Conservation (phyloP, 2,113 vertebrate genomes). For the Ranitomeya imitator region DNA sequence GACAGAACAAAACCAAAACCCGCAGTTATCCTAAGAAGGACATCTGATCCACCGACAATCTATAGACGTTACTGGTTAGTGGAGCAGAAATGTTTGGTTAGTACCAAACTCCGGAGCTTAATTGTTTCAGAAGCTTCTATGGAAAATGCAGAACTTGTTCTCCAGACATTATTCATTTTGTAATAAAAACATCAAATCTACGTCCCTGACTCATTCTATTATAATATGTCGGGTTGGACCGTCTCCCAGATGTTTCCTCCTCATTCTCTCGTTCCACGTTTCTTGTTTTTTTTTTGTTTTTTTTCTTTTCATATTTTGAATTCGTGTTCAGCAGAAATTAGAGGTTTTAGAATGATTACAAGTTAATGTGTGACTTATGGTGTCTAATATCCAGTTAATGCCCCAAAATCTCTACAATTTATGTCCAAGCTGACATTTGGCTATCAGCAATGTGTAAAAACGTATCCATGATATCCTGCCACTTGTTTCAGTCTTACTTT, state of each 20-base stretch:
- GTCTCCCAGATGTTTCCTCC: conserved; percentile 72
- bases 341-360: conserved; percentile 55
- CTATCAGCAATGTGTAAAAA: conserved; percentile 30
- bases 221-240: conserved; percentile 56
- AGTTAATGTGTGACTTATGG: conserved; percentile 46
- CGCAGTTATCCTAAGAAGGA: conserved; percentile 39
- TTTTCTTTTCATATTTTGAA: conserved; percentile 33
- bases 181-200: conserved; percentile 69
- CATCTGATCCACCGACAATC: conserved; percentile 36
- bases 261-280: conserved; percentile 22
- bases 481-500: neutral
- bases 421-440: conserved; percentile 29
- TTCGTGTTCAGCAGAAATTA: conserved; percentile 60
- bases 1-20: conserved; percentile 41
- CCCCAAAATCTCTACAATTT: conserved; percentile 47
- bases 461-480: neutral
- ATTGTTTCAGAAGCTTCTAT: conserved; percentile 66
- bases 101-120: conserved; percentile 66
- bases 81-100: conserved; percentile 47
- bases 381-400: conserved; percentile 59
- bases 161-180: conserved; percentile 68
- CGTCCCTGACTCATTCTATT: conserved; percentile 65
- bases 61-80: conserved; percentile 6
- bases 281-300: neutral
- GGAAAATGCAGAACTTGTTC: conserved; percentile 64